Percentiles rank a stretch among this genome's conserved stretches.
phyloP scores from a whole-genome alignment of 2,113 vertebrate genomes.

The Gobius niger region DNA sequence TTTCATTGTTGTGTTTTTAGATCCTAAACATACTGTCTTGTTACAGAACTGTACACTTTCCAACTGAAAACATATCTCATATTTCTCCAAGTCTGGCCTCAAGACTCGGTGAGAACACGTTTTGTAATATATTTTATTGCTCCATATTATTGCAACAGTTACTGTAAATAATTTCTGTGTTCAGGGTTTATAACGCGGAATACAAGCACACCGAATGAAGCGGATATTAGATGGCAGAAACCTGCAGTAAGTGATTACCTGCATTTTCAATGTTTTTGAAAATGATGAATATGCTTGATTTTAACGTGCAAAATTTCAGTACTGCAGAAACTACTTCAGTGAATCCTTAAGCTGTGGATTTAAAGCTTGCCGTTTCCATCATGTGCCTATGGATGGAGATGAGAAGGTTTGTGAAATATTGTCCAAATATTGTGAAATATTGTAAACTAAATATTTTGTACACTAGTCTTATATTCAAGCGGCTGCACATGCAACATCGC shows the following conservation, averaged over 20 bases:
- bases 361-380: constrained; percentile 79
- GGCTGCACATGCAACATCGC: constrained; percentile 16
- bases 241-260: constrained; percentile 31
- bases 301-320: constrained; percentile 61
- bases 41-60: constrained; percentile 18
- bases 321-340: constrained; percentile 87
- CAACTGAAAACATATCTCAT: neutral
- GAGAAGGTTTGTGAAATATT: constrained; percentile 83
- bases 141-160: neutral
- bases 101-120: constrained; percentile 38
- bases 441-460: neutral
- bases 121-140: neutral
- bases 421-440: constrained; percentile 22
- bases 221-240: constrained; percentile 22
- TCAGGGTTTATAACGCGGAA: constrained; percentile 15
- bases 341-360: constrained; percentile 78
- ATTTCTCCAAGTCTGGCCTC: neutral
- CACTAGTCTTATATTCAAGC: neutral
- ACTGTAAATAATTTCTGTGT: neutral
- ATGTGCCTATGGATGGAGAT: constrained; percentile 80
- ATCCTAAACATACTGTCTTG: constrained; percentile 3
- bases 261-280: too few relatives aligned
- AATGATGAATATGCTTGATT: too few relatives aligned
- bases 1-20: neutral
- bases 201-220: constrained; percentile 2